These are phyloP conservation scores for Bombylius major DNA, from an alignment of 2,888 invertebrate species.

Conservation along the genomic window DNA sequence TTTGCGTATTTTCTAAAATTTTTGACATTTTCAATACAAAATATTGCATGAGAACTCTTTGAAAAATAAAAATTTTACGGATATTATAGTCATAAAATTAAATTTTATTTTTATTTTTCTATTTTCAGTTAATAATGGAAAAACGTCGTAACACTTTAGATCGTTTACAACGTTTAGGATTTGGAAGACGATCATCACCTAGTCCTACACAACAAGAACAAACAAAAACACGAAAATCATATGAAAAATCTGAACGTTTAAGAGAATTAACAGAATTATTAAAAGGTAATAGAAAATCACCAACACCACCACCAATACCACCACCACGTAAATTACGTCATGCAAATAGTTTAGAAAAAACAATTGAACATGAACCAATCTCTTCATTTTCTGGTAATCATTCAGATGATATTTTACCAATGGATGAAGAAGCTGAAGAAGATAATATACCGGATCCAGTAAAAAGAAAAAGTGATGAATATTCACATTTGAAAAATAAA, in stretches of 20 bases:
- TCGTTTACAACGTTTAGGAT: slow-evolving; percentile 66
- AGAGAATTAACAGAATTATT: slow-evolving; percentile 67
- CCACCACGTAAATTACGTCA: slow-evolving; percentile 42
- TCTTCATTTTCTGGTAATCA: slow-evolving; percentile 4
- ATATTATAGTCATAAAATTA: background rate
- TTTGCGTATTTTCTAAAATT: no score
- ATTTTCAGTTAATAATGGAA: slow-evolving; percentile 31
- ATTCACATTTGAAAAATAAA: background rate
- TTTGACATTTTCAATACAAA: no score
- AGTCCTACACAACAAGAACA: slow-evolving; percentile 17
- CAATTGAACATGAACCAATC: slow-evolving; percentile 14
- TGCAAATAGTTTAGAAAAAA: slow-evolving; percentile 38
- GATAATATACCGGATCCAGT: slow-evolving; percentile 7
- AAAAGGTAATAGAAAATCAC: slow-evolving; percentile 44
- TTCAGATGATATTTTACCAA: slow-evolving; percentile 21
- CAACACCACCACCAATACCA: slow-evolving; percentile 46
- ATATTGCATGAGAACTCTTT: no score
- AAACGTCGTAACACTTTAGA: slow-evolving; percentile 57
- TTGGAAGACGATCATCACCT: slow-evolving; percentile 40
- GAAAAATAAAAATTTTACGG: no score
- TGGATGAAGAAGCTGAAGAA: slow-evolving; percentile 21
- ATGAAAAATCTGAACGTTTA: slow-evolving; percentile 59
- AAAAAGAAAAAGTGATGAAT: slow-evolving; percentile 7
- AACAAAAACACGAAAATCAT: slow-evolving; percentile 23
- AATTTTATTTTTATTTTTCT: background rate